phyloP scores from a whole-genome alignment of 2,888 invertebrate species.

The Cremastinae sp. region DNA sequence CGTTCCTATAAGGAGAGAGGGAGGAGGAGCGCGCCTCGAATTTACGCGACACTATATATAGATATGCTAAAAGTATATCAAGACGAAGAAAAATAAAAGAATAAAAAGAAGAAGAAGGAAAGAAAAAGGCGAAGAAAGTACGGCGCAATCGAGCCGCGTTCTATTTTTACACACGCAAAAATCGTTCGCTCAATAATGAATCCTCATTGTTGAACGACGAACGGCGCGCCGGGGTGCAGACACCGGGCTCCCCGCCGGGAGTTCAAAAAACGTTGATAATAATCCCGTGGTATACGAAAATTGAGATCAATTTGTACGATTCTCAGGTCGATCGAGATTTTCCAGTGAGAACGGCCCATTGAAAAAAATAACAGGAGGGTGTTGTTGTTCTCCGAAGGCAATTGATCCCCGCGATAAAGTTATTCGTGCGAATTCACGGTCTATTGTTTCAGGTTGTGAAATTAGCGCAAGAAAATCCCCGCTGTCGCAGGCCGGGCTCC shows the following conservation, averaged over 20 bases:
- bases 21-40: slow-evolving; percentile 23
- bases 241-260: no score
- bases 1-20: slow-evolving; percentile 21
- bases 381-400: background rate
- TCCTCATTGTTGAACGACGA: no score
- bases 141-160: no score
- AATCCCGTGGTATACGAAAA: background rate
- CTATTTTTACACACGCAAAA: no score
- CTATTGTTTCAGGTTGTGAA: slow-evolving; percentile 16
- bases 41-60: background rate
- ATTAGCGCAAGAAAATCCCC: slow-evolving; percentile 36
- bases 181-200: no score
- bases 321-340: background rate
- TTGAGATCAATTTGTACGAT: background rate
- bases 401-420: slow-evolving; percentile 9
- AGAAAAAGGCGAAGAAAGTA: no score
- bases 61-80: background rate
- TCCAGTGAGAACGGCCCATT: background rate
- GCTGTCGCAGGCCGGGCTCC: slow-evolving; percentile 30
- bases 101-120: no score
- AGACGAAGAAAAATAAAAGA: no score
- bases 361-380: background rate
- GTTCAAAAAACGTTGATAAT: no score
- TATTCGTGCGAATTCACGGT: background rate
- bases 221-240: no score